These are phyloP conservation scores for Gymnocephalus cernua DNA, from an alignment of 2,113 vertebrate genomes.

Conservation along the genomic window DNA sequence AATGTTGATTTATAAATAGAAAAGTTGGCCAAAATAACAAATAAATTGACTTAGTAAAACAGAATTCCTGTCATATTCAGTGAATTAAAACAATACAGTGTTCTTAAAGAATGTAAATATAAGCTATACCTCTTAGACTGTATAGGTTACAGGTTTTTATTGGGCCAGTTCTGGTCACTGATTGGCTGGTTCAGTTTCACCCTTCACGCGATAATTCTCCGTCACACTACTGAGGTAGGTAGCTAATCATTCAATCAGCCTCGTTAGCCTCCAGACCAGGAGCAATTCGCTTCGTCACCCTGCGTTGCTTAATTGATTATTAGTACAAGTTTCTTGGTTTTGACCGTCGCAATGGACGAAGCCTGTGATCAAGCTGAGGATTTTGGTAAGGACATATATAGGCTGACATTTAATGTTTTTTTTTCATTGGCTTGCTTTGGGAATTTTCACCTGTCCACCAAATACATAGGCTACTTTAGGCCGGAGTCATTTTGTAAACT, in stretches of 20 bases:
- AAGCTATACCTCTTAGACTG: not conserved
- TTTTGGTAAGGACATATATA: slow-evolving; percentile 74
- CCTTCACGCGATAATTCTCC: slow-evolving; percentile 56
- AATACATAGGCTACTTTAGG: no score
- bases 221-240: not conserved
- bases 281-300: slow-evolving; percentile 7
- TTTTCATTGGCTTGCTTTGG: slow-evolving; percentile 25
- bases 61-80: not conserved
- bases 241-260: slow-evolving; percentile 76
- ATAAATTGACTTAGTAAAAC: not conserved
- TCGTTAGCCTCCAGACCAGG: slow-evolving; percentile 13
- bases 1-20: not conserved
- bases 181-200: slow-evolving; percentile 60
- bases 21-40: not conserved
- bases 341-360: slow-evolving; percentile 72
- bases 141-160: no score
- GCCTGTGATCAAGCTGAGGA: slow-evolving; percentile 61
- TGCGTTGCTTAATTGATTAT: slow-evolving; percentile 71
- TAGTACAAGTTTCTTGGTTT: slow-evolving; percentile 69
- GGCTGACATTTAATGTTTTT: slow-evolving; percentile 50
- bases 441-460: not conserved
- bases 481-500: slow-evolving; percentile 10
- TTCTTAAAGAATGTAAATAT: not conserved
- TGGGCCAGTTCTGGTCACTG: slow-evolving; percentile 27
- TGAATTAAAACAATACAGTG: not conserved